Evolutionary conservation across 2,113 vertebrate genomes (phyloP).

Genomic region (Lathamus discolor): DNA sequence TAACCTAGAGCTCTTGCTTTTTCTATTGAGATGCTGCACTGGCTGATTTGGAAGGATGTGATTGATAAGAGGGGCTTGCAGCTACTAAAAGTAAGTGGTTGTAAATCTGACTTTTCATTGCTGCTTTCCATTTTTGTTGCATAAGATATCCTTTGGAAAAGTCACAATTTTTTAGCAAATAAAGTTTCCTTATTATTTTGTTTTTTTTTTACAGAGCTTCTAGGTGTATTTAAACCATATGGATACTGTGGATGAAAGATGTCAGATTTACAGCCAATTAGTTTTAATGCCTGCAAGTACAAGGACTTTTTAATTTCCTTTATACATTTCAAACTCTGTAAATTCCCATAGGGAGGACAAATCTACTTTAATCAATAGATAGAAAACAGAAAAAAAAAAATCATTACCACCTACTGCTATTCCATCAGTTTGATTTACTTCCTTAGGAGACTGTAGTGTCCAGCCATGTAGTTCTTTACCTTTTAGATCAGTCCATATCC

Average conservation of each 20-base stretch:
- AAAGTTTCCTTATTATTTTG: background rate
- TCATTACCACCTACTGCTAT: background rate
- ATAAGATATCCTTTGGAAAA: background rate
- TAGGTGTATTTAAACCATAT: background rate
- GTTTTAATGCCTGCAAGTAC: background rate
- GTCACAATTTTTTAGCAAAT: background rate
- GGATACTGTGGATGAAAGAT: background rate
- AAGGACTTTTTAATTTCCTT: constrained; percentile 14
- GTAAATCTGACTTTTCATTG: background rate
- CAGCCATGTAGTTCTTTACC: background rate
- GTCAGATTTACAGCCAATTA: background rate
- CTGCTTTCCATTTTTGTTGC: background rate
- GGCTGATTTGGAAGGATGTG: background rate
- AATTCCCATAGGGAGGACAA: background rate
- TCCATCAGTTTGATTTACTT: background rate
- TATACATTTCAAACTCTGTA: background rate
- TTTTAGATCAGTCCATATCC: background rate
- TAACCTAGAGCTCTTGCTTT: background rate
- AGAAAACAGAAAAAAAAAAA: background rate
- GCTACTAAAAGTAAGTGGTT: background rate
- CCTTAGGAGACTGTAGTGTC: background rate
- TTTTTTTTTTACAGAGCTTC: background rate
- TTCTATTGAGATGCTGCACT: background rate
- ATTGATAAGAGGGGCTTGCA: background rate
- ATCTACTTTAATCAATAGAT: constrained; percentile 21